Percentiles rank a stretch among this genome's conserved stretches.
These are phyloP conservation scores for Rhinophrynus dorsalis DNA, from an alignment of 2,797 vertebrate species.

Conservation along the genomic window DNA sequence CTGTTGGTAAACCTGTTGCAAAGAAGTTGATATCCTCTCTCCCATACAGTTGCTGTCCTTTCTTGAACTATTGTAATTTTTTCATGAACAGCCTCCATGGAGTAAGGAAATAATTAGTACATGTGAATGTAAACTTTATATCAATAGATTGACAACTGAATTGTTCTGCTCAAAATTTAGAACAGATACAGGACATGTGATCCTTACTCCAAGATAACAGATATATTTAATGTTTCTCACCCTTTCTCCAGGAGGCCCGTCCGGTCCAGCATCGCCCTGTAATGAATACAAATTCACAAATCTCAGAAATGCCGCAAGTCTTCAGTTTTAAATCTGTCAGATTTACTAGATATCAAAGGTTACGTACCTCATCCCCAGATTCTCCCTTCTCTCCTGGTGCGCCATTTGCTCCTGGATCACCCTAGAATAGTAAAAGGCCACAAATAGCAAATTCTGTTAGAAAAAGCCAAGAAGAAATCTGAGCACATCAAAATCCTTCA, in stretches of 20 bases:
- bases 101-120: neutral
- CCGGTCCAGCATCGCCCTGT: conserved; percentile 75
- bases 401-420: conserved; percentile 72
- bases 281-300: conserved; percentile 7
- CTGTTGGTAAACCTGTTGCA: no score
- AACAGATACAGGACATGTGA: no score
- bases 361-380: conserved; percentile 84
- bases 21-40: no score
- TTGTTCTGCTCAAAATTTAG: no score
- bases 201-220: no score
- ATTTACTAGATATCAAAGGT: neutral
- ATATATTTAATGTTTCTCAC: conserved; percentile 61
- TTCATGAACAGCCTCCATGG: no score
- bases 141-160: no score
- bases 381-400: conserved; percentile 87
- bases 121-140: neutral
- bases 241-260: conserved; percentile 74
- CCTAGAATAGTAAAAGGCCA: conserved; percentile 65
- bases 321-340: no score
- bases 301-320: neutral
- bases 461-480: neutral
- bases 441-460: neutral
- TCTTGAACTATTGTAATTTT: no score
- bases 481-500: no score
- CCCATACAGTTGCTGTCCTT: no score